These are phyloP conservation scores for Myotis vivesi DNA, from an alignment of 2,797 vertebrate species.

Conservation along the genomic window DNA sequence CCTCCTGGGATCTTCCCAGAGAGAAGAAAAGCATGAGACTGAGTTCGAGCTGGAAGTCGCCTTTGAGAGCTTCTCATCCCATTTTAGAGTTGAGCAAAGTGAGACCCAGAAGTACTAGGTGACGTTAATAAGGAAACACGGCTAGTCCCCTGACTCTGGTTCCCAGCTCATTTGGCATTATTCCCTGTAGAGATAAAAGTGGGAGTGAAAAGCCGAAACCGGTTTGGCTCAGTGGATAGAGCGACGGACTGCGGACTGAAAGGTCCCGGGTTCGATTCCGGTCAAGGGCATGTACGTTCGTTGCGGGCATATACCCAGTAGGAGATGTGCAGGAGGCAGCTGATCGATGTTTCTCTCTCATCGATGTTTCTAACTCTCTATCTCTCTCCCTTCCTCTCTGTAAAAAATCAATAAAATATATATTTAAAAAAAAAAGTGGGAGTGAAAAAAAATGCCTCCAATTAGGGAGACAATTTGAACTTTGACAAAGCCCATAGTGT, in stretches of 20 bases:
- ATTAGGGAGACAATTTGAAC: background rate
- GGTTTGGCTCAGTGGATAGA: no score
- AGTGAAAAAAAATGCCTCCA: background rate
- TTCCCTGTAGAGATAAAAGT: background rate
- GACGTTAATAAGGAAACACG: background rate
- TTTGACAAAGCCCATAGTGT: background rate
- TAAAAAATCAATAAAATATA: no score
- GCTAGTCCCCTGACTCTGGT: background rate
- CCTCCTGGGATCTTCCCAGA: background rate
- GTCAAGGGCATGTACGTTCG: no score
- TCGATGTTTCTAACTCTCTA: no score
- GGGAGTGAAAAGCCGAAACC: no score
- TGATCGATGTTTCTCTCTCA: no score
- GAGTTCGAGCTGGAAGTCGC: background rate
- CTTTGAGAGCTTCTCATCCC: background rate
- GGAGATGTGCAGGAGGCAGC: no score
- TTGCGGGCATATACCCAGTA: no score
- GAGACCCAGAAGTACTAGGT: background rate
- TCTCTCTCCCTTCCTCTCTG: no score
- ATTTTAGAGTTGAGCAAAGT: conserved; percentile 13
- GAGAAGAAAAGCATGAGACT: background rate
- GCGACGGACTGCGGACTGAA: no score
- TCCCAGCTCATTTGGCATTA: background rate
- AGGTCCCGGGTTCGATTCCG: no score
- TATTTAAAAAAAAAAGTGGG: no score